phyloP scores from a whole-genome alignment of 2,797 vertebrate species.

The Siniperca scherzeri region DNA sequence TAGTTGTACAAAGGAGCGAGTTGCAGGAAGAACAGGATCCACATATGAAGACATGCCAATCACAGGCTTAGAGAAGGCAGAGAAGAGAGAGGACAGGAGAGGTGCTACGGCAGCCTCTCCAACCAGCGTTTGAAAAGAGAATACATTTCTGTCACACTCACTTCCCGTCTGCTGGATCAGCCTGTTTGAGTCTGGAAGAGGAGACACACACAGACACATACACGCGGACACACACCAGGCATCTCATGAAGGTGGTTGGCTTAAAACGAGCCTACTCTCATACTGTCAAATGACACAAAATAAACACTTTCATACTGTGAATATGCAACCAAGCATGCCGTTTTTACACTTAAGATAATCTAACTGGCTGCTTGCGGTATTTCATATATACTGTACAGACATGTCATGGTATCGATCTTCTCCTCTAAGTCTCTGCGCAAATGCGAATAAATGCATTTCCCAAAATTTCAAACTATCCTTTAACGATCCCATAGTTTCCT shows the following conservation, averaged over 20 bases:
- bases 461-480: background rate
- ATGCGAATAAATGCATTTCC: background rate
- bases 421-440: background rate
- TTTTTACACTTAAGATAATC: background rate
- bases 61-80: conserved; percentile 64
- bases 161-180: conserved; percentile 66
- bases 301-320: background rate
- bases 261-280: conserved; percentile 5
- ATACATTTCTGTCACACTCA: conserved; percentile 83
- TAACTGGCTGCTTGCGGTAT: background rate
- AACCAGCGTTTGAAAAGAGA: conserved; percentile 76
- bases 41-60: conserved; percentile 86
- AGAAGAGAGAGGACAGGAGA: conserved; percentile 56
- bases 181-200: conserved; percentile 35
- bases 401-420: background rate
- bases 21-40: conserved; percentile 76
- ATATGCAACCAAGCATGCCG: background rate
- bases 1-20: conserved; percentile 74
- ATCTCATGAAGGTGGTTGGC: conserved; percentile 11
- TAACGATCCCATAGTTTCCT: background rate
- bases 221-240: conserved; percentile 10
- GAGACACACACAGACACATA: conserved; percentile 38
- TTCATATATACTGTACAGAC: background rate
- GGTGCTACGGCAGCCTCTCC: conserved; percentile 59
- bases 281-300: conserved; percentile 20